Evolutionary conservation across 2,888 invertebrate genomes (phyloP).

Genomic region (Syritta pipiens): DNA sequence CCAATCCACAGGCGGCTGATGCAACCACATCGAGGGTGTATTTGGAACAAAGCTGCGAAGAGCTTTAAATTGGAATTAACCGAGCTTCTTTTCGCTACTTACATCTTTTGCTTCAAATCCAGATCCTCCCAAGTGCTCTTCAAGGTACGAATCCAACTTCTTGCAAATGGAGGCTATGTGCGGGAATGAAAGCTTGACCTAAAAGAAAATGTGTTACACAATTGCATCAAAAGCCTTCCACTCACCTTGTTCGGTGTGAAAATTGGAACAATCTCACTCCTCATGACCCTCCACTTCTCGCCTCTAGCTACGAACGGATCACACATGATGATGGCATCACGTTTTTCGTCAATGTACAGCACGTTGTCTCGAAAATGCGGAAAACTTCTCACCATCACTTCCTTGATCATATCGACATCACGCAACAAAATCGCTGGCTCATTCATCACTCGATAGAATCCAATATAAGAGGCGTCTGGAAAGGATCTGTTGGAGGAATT

Average conservation of each 20-base stretch:
- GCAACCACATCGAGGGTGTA: conserved; percentile 75
- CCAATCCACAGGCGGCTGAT: conserved; percentile 73
- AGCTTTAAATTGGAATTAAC: background rate
- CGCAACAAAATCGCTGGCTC: conserved; percentile 73
- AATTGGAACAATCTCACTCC: conserved; percentile 73
- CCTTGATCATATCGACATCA: conserved; percentile 71
- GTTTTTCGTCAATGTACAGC: conserved; percentile 70
- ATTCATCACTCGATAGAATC: conserved; percentile 74
- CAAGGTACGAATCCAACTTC: conserved; percentile 70
- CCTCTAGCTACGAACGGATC: conserved; percentile 74
- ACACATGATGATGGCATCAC: conserved; percentile 71
- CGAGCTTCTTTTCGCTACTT: background rate
- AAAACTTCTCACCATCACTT: conserved; percentile 73
- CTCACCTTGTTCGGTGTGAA: conserved; percentile 73
- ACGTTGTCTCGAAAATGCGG: conserved; percentile 73
- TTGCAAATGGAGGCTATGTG: conserved; percentile 71
- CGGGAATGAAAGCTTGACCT: conserved; percentile 72
- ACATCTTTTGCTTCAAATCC: conserved; percentile 73
- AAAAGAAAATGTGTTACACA: background rate
- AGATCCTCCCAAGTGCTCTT: conserved; percentile 15
- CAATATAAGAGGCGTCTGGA: conserved; percentile 70
- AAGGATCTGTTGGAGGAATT: conserved; percentile 70
- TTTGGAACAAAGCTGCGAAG: conserved; percentile 72
- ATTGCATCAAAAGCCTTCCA: background rate
- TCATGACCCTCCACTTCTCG: conserved; percentile 71